Percentiles rank a stretch among this genome's conserved stretches.
These are phyloP conservation scores for Doris montereyensis DNA, from an alignment of 2,888 invertebrate genomes.

Conservation along the genomic window DNA sequence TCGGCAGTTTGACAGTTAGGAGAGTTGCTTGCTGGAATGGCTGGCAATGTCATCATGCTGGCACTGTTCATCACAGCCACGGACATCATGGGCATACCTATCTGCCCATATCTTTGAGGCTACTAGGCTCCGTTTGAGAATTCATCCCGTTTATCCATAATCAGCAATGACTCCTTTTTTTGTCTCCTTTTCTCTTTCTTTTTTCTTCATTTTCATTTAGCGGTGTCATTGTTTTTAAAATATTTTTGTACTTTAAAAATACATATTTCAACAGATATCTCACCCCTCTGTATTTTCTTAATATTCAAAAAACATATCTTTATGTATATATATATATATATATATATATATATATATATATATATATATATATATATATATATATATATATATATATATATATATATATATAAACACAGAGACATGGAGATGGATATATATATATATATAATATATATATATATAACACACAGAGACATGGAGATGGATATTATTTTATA, in stretches of 20 bases:
- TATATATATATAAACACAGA: neutral
- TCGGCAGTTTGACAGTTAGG: conserved; percentile 54
- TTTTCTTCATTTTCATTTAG: neutral
- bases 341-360: conserved; percentile 9
- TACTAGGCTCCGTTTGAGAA: neutral
- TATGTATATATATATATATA: conserved; percentile 6
- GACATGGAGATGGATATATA: neutral
- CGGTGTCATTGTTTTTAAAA: neutral
- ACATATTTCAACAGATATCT: neutral
- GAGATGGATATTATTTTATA: no score
- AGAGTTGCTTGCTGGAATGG: conserved; percentile 53
- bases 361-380: neutral
- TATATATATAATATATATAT: neutral
- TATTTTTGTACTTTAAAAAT: neutral
- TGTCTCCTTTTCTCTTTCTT: neutral
- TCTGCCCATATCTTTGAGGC: conserved; percentile 46
- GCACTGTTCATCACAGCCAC: conserved; percentile 51
- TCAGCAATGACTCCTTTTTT: neutral
- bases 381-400: neutral
- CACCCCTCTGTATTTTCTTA: neutral
- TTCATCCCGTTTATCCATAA: no score
- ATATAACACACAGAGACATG: neutral
- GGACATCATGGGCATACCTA: conserved; percentile 50
- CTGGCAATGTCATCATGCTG: conserved; percentile 49
- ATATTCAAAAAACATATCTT: neutral